Percentiles rank a stretch among this genome's conserved stretches.
Conservation (phyloP, 2,797 vertebrate species). For the Nannoperca australis region DNA sequence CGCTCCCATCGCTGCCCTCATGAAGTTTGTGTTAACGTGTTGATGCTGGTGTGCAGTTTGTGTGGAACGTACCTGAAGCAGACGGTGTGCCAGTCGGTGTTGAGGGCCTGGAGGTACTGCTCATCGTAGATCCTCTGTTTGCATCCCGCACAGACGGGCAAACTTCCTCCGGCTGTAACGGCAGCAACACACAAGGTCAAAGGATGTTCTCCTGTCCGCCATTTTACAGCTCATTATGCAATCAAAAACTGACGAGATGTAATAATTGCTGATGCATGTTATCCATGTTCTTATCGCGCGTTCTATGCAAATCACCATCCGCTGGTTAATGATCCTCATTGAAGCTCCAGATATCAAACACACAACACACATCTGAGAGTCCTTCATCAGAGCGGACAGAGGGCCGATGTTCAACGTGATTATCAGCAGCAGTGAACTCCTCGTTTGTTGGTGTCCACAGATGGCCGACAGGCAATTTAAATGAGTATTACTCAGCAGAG, state of each 20-base stretch:
- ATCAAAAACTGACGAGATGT: background rate
- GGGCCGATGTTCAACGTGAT: background rate
- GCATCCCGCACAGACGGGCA: slow-evolving; percentile 95
- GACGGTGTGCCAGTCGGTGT: slow-evolving; percentile 92
- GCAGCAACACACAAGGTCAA: slow-evolving; percentile 29
- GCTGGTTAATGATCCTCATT: slow-evolving; percentile 6
- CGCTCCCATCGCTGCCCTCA: background rate
- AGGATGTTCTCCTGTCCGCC: background rate
- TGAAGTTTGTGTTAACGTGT: background rate
- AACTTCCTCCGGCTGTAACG: slow-evolving; percentile 84
- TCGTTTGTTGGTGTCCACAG: background rate
- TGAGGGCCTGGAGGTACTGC: slow-evolving; percentile 96
- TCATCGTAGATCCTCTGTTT: slow-evolving; percentile 94
- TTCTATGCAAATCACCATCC: slow-evolving; percentile 47
- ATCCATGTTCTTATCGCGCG: background rate
- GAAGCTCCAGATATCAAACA: slow-evolving; percentile 14
- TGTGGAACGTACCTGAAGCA: slow-evolving; percentile 91
- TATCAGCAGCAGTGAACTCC: background rate
- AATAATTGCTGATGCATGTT: slow-evolving; percentile 7
- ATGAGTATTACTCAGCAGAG: slow-evolving; percentile 7
- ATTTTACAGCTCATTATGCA: background rate
- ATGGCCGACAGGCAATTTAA: slow-evolving; percentile 3
- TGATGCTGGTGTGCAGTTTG: background rate
- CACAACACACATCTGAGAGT: background rate
- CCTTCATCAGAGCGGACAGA: background rate